A percentile compares a stretch with the other conserved stretches of the same genome.
These are phyloP conservation scores for Poecile montanus DNA, from an alignment of 2,797 vertebrate species.

Conservation along the genomic window DNA sequence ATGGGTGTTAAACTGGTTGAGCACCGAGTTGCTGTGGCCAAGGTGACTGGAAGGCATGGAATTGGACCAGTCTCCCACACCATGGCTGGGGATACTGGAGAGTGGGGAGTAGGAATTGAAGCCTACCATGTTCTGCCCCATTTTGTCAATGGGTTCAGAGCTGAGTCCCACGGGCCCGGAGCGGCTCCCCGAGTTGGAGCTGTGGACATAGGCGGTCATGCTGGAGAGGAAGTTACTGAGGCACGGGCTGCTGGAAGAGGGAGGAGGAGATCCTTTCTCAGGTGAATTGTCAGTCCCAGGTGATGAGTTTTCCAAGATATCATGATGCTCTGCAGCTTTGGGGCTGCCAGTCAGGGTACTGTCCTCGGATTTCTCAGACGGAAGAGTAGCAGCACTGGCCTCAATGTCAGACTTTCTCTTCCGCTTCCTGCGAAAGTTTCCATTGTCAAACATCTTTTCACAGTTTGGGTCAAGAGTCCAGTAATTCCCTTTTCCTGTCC, in stretches of 20 bases:
- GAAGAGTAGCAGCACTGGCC: constrained; percentile 44
- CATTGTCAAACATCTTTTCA: constrained; percentile 97
- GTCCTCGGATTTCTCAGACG: constrained; percentile 75
- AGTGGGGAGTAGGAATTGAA: constrained; percentile 87
- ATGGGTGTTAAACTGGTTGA: constrained; percentile 90
- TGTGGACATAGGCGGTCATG: constrained; percentile 82
- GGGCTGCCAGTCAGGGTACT: constrained; percentile 73
- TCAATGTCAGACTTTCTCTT: constrained; percentile 88
- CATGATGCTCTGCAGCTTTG: constrained; percentile 79
- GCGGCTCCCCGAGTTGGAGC: constrained; percentile 72
- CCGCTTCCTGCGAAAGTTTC: constrained; percentile 94
- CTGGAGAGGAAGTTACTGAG: constrained; percentile 88
- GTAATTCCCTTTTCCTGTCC: constrained; percentile 93
- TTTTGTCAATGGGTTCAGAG: constrained; percentile 84
- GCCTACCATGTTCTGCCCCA: constrained; percentile 79
- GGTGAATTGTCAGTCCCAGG: constrained; percentile 67
- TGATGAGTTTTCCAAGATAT: constrained; percentile 76
- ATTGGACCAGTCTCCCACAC: constrained; percentile 83
- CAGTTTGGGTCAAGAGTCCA: constrained; percentile 97
- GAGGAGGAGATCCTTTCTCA: constrained; percentile 84
- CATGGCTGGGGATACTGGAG: constrained; percentile 71
- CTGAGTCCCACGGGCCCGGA: constrained; percentile 83
- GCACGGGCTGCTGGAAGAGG: constrained; percentile 81
- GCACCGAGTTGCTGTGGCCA: constrained; percentile 84
- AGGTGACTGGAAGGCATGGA: constrained; percentile 81